Base-by-base conservation (phyloP, 2,797 vertebrate genomes). In the Coreius guichenoti region DNA sequence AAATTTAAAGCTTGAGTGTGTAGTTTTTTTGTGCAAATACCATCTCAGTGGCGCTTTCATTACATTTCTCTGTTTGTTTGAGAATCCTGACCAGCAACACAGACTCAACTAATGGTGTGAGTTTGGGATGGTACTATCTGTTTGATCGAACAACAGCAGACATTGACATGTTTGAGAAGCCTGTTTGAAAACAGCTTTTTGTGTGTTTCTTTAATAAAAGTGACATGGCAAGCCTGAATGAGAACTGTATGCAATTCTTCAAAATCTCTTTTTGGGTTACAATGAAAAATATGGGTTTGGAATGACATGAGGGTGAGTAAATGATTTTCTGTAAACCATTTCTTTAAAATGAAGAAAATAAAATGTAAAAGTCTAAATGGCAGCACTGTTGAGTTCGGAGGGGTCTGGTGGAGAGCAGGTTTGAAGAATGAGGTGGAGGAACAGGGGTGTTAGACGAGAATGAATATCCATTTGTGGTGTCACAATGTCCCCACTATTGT, bases 401-500 rank as follows among this genome's bases (percentile, higher is more conserved):
- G 8, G n/a, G 49, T 61, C 84, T 87, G 47, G 69, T 61, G 79
- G 74, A 77, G 61, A 77, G 51, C 12, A 69, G 49, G 45, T 67
- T 65, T 82, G 36, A 77, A 73, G 61, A 33, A 82, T 70, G 68
- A 45, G 51, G 36, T 56, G 73, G 68, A 82, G 61, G n/a, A 82
- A 47, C 67, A 54, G 58, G 82, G 80, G 39, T 81, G 86, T 82
- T 72, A 79, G 70, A 85, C 43, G 23, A 86, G 74, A 88, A 80
- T 84, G 81, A 82, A 45, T 31, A 84, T 84, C 86, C 26, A 36
- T 68, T 84, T 80, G 73, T 86, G 78, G 86, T 86, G 78, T 82
- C 83, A 77, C 85, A 86, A 86, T 87, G 81, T 87, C 87, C 81
- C 54, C 65, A 79, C 82, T 58, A 86, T 90, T 88, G 85, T 90